phyloP scores from a whole-genome alignment of 1,140 invertebrate species.

The Dendroctonus ponderosae region DNA sequence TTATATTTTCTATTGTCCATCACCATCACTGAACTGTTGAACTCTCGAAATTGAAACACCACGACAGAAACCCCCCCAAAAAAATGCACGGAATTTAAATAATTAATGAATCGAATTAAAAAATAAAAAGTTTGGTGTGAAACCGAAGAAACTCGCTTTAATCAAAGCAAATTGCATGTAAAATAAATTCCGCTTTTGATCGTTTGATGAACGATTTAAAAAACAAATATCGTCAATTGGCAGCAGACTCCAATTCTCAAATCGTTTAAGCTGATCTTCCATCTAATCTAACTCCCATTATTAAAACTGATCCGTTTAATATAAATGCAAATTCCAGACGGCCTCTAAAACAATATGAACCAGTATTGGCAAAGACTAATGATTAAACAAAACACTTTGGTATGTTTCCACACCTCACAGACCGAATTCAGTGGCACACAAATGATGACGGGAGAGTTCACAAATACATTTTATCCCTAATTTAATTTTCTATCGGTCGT shows the following conservation, averaged over 20 bases:
- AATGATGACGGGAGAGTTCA: slow-evolving; percentile 16
- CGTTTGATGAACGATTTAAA: slow-evolving; percentile 21
- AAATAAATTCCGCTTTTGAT: slow-evolving; percentile 11
- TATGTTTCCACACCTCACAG: slow-evolving; percentile 22
- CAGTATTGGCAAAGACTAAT: slow-evolving; percentile 18
- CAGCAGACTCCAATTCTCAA: slow-evolving; percentile 16
- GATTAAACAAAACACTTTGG: slow-evolving; percentile 32
- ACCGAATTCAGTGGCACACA: slow-evolving; percentile 4
- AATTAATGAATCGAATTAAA: too few species aligned
- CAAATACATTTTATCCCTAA: slow-evolving; percentile 27
- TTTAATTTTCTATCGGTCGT: slow-evolving; percentile 18
- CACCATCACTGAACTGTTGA: too few species aligned
- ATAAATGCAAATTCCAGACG: slow-evolving; percentile 31
- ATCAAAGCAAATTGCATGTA: slow-evolving; percentile 7
- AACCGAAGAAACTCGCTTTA: too few species aligned
- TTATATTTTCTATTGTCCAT: too few species aligned
- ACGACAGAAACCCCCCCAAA: too few species aligned
- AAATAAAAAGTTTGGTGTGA: too few species aligned
- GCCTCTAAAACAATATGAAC: slow-evolving; percentile 28
- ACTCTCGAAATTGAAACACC: too few species aligned
- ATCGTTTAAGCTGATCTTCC: slow-evolving; percentile 30
- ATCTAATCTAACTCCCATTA: slow-evolving; percentile 30
- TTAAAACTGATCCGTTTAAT: slow-evolving; percentile 33
- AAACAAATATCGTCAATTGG: slow-evolving; percentile 19
- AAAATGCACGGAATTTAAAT: too few species aligned